A percentile compares a stretch with the other conserved stretches of the same genome.
These are phyloP conservation scores for Anorthoa munda DNA, from an alignment of 2,888 invertebrate genomes.

Conservation along the genomic window DNA sequence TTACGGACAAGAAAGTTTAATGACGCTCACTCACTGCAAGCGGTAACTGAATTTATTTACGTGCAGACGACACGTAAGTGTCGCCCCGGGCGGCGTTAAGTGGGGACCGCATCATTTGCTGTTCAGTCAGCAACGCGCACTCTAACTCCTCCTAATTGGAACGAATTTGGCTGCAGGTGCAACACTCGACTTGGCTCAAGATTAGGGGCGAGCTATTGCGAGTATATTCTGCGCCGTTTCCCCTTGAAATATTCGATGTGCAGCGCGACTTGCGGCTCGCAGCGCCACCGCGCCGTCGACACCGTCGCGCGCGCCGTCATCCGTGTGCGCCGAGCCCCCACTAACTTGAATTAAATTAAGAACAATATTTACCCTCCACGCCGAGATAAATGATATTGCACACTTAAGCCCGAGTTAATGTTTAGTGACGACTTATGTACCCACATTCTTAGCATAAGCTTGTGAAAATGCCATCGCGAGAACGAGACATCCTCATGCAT, in stretches of 20 bases:
- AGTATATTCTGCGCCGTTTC: conserved; percentile 85
- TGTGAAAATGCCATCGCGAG: conserved; percentile 72
- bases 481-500: conserved; percentile 72
- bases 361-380: conserved; percentile 89
- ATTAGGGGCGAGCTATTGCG: conserved; percentile 89
- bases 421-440: conserved; percentile 86
- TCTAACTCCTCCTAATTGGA: conserved; percentile 91
- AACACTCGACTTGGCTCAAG: conserved; percentile 90
- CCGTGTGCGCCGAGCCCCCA: conserved; percentile 79
- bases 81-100: conserved; percentile 85
- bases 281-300: conserved; percentile 57
- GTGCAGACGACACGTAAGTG: conserved; percentile 87
- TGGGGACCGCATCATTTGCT: conserved; percentile 90
- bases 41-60: conserved; percentile 88
- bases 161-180: conserved; percentile 91
- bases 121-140: conserved; percentile 89
- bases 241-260: conserved; percentile 88
- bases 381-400: conserved; percentile 89
- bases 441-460: conserved; percentile 85
- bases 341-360: conserved; percentile 90
- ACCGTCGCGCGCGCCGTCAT: conserved; percentile 75
- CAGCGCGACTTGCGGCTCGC: conserved; percentile 86
- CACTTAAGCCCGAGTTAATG: conserved; percentile 86
- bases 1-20: conserved; percentile 88
- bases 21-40: conserved; percentile 86